Conservation (phyloP, 2,888 invertebrate genomes). For the Hemistola chrysoprasaria region DNA sequence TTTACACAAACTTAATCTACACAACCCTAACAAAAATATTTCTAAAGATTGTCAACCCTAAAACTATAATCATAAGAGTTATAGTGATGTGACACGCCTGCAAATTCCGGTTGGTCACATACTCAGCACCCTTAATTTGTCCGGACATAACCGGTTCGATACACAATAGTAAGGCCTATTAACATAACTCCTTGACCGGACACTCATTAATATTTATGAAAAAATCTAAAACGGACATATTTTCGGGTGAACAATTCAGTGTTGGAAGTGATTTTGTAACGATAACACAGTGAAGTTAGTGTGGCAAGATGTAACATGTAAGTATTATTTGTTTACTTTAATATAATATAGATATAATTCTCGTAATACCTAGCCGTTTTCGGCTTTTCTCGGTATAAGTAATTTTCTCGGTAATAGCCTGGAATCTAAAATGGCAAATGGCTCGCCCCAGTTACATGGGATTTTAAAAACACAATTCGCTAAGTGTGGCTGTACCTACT, state of each 20-base stretch:
- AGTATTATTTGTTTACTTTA: conserved; percentile 3
- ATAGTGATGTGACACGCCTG: neutral
- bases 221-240: conserved; percentile 21
- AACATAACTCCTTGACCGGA: conserved; percentile 80
- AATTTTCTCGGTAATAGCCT: no score
- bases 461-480: no score
- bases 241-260: conserved; percentile 28
- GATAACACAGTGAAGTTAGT: conserved; percentile 18
- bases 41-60: conserved; percentile 38
- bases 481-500: no score
- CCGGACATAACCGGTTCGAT: conserved; percentile 62
- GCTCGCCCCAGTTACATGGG: no score
- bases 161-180: conserved; percentile 69
- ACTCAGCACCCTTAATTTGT: conserved; percentile 73
- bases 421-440: no score
- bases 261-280: conserved; percentile 22
- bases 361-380: neutral
- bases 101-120: conserved; percentile 32
- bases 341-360: neutral
- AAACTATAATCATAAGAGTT: conserved; percentile 5
- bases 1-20: conserved; percentile 18
- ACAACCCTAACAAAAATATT: conserved; percentile 15
- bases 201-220: conserved; percentile 73
- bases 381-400: neutral
- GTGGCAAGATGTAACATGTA: conserved; percentile 9